Conservation (phyloP, 2,797 vertebrate genomes). For the Neoniphon sammara region DNA sequence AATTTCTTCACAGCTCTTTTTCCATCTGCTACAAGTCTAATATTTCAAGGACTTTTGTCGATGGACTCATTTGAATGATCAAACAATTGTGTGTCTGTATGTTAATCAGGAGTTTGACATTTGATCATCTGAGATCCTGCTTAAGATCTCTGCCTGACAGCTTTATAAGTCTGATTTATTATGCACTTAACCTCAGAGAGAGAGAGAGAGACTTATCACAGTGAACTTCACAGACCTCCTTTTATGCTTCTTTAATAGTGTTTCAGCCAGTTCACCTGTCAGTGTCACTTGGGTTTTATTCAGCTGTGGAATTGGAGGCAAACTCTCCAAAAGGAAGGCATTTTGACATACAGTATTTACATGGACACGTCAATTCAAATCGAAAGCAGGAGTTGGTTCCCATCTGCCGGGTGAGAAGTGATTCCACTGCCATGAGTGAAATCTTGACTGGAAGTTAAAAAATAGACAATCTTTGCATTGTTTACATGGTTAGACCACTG, state of each 20-base stretch:
- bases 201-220: background rate
- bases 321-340: background rate
- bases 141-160: background rate
- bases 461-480: too few species aligned
- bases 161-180: background rate
- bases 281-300: slow-evolving; percentile 1
- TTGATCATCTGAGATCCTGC: background rate
- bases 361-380: background rate
- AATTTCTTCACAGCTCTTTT: background rate
- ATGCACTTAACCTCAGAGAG: background rate
- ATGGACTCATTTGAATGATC: background rate
- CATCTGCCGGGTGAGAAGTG: too few species aligned
- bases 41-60: background rate
- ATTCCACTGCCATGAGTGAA: too few species aligned
- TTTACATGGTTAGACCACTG: too few species aligned
- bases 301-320: background rate
- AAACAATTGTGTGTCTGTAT: background rate
- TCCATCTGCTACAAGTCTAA: slow-evolving; percentile 1
- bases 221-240: background rate
- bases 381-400: background rate
- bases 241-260: background rate
- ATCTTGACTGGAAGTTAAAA: too few species aligned
- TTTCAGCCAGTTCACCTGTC: background rate
- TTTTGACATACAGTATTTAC: background rate
- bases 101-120: background rate